Base-by-base conservation (phyloP, 2,888 invertebrate genomes). In the Trachelus iudaicus region DNA sequence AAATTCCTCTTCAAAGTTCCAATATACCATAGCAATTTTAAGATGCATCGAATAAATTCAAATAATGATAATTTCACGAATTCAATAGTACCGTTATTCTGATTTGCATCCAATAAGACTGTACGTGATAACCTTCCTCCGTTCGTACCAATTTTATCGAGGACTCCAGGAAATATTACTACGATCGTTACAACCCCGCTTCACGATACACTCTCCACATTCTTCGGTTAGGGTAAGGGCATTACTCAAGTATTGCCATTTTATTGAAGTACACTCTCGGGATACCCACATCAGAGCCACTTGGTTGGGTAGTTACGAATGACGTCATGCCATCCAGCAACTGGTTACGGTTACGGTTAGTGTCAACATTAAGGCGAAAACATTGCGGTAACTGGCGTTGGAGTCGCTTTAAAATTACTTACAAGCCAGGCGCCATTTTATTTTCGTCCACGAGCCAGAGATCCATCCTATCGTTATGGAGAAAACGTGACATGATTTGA, bases 311-410 rank as follows among this genome's bases (percentile, higher is more conserved):
- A 34, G 33, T 71, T 71, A 13, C 31, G 31, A 71, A 34, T 71
- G 71, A 71, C 71, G 71, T 3, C 71, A 33, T 71, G 31, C 71
- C 71, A 31, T 13, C 71, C 71, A 56, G 56, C 56, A 56, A 56
- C 56, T 56, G 56, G 56, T 56, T 56, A 56, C 71, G 71, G 71
- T 71, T 71, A 71, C 71, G 71, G 71, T 71, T 71, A 71, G 31
- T 71, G 33, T 71, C 71, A 71, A 34, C 71, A 23, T 71, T 71
- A 71, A 71, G 31, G 31, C 33, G 11, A 69, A 15, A 69, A 11
- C 30, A 31, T 34, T 9, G 71, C 71, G 71, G 71, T 71, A 71
- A 71, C 71, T 34, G 33, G 33, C 11, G 71, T 31, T 71, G 33
- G 13, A 71, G 13, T 71, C 33, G 31, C 13, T 31, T 71, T 31